These are phyloP conservation scores for Pseudochirops corinnae DNA, from an alignment of 2,797 vertebrate genomes.

Conservation along the genomic window DNA sequence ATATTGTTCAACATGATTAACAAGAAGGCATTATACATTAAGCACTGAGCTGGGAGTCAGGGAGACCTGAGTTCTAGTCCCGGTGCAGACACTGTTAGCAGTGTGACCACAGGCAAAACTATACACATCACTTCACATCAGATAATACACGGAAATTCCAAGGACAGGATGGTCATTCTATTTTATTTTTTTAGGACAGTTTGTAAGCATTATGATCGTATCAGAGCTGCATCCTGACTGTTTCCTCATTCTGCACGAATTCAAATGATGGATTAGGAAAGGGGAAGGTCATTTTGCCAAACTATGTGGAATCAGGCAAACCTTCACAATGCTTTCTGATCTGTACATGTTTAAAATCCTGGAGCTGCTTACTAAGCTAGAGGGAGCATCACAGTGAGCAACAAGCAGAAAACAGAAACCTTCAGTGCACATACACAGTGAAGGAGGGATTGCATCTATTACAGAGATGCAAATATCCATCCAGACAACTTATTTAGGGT, in stretches of 20 bases:
- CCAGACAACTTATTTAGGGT: slow-evolving; percentile 9
- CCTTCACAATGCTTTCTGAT: background rate
- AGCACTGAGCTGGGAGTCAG: slow-evolving; percentile 24
- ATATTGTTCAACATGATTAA: slow-evolving; percentile 58
- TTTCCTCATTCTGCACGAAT: slow-evolving; percentile 8
- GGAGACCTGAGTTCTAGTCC: slow-evolving; percentile 1
- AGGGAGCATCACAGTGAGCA: background rate
- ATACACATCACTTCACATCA: background rate
- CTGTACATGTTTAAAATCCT: background rate
- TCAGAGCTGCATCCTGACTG: slow-evolving; percentile 27
- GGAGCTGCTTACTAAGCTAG: background rate
- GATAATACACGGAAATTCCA: slow-evolving; percentile 8
- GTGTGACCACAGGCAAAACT: slow-evolving; percentile 31
- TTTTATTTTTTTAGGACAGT: slow-evolving; percentile 18
- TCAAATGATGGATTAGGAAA: background rate
- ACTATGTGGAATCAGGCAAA: slow-evolving; percentile 1
- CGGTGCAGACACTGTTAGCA: background rate
- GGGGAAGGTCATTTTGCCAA: background rate
- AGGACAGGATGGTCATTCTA: background rate
- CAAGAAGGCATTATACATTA: slow-evolving; percentile 54
- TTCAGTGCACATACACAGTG: background rate
- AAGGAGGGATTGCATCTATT: background rate
- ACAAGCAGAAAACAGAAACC: background rate
- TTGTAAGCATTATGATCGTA: background rate
- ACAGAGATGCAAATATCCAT: slow-evolving; percentile 11